These are phyloP conservation scores for Chloroceryle aenea DNA, from an alignment of 2,113 vertebrate genomes.

Conservation along the genomic window DNA sequence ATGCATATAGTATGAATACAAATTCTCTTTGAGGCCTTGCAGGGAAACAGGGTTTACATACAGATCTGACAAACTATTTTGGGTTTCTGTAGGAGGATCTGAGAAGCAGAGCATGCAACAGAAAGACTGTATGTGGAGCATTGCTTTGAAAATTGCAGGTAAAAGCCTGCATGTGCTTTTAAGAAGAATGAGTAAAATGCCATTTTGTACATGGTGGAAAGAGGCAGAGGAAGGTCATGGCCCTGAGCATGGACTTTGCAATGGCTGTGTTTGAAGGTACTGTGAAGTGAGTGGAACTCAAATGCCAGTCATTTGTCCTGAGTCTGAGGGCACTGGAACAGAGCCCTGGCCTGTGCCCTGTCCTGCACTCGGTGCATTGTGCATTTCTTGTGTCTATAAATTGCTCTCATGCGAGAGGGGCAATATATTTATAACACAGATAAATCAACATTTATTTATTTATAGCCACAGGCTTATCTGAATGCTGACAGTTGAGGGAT, in stretches of 20 bases:
- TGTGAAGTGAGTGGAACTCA: background rate
- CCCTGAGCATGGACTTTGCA: background rate
- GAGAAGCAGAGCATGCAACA: background rate
- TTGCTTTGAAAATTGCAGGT: background rate
- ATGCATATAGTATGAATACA: background rate
- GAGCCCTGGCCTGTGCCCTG: accelerated
- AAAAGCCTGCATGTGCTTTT: background rate
- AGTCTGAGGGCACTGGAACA: background rate
- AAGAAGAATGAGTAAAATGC: background rate
- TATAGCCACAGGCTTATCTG: background rate
- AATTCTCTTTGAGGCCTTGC: slow-evolving; percentile 59
- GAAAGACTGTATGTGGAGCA: background rate
- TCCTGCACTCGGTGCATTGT: background rate
- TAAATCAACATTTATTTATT: background rate
- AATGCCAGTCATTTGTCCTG: background rate
- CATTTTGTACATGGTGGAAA: accelerated
- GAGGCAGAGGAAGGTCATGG: background rate
- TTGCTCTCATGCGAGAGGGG: background rate
- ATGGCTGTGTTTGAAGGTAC: background rate
- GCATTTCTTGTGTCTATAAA: background rate
- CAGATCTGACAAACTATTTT: slow-evolving; percentile 32
- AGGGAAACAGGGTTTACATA: slow-evolving; percentile 2
- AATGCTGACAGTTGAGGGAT: background rate
- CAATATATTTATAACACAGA: background rate
- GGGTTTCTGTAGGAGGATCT: slow-evolving; percentile 3